Conservation (phyloP, 2,113 vertebrate species). For the Bufo gargarizans region DNA sequence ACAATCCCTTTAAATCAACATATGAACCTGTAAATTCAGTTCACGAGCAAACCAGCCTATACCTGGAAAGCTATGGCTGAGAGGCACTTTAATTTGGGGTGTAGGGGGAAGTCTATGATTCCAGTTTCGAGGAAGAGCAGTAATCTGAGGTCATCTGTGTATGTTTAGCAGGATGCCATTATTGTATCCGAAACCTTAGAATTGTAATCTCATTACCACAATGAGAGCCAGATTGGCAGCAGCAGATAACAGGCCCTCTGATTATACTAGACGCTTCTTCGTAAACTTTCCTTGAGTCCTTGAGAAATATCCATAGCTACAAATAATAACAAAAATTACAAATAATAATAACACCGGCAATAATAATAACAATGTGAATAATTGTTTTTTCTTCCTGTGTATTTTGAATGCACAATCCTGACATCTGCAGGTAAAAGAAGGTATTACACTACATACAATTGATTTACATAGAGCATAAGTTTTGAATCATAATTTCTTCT, state of each 20-base stretch:
- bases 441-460: not conserved
- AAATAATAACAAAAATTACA: not conserved
- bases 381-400: too few species aligned
- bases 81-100: not conserved
- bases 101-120: not conserved
- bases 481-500: not conserved
- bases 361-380: too few species aligned
- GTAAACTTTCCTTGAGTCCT: not conserved
- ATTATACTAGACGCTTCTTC: not conserved
- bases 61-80: not conserved
- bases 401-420: not conserved
- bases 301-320: not conserved
- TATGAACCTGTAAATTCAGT: too few species aligned
- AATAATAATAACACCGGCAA: too few species aligned
- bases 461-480: not conserved
- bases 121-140: not conserved
- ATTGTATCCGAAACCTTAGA: conserved; percentile 22
- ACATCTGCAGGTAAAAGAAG: not conserved
- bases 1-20: too few species aligned
- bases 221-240: conserved; percentile 30
- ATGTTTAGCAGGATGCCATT: conserved; percentile 21
- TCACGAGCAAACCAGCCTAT: too few species aligned
- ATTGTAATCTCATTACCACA: conserved; percentile 43
- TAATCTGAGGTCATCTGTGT: conserved; percentile 36
- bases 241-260: conserved; percentile 14